phyloP scores from a whole-genome alignment of 1,140 invertebrate genomes.

The Trichomalopsis sarcophagae region DNA sequence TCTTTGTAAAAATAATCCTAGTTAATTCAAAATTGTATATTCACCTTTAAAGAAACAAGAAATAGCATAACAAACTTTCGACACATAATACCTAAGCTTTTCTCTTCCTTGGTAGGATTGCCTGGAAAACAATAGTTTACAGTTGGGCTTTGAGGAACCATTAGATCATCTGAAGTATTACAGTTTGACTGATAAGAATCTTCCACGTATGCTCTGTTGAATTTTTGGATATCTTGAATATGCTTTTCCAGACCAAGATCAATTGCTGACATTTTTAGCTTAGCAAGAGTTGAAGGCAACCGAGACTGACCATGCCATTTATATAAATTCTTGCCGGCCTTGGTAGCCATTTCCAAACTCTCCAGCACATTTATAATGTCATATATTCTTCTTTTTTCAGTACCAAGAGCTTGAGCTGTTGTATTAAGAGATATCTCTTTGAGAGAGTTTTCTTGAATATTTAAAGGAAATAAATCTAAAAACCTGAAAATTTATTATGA shows the following conservation, averaged over 20 bases:
- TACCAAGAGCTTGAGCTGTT: conserved; percentile 75
- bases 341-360: conserved; percentile 82
- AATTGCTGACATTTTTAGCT: conserved; percentile 58
- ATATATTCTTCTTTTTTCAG: conserved; percentile 83
- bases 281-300: conserved; percentile 54
- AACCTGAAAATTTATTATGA: conserved; percentile 71
- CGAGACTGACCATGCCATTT: conserved; percentile 75
- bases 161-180: conserved; percentile 43
- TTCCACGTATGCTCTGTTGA: conserved; percentile 56
- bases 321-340: conserved; percentile 79
- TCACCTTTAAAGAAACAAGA: conserved; percentile 80
- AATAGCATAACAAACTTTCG: conserved; percentile 86
- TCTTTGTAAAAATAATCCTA: conserved; percentile 14
- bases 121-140: conserved; percentile 54
- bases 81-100: conserved; percentile 81
- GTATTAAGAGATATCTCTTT: conserved; percentile 77
- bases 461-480: conserved; percentile 75
- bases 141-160: conserved; percentile 53
- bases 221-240: conserved; percentile 61
- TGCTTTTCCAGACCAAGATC: conserved; percentile 58
- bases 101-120: conserved; percentile 69
- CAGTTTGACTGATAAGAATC: conserved; percentile 49
- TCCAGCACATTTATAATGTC: conserved; percentile 87
- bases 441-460: conserved; percentile 49
- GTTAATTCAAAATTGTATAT: conserved; percentile 54